Percentiles rank a stretch among this genome's conserved stretches.
Evolutionary conservation across 30 jellyfish, hydroid and myxozoan species (phyloP).

Genomic region (Hydra vulgaris): DNA sequence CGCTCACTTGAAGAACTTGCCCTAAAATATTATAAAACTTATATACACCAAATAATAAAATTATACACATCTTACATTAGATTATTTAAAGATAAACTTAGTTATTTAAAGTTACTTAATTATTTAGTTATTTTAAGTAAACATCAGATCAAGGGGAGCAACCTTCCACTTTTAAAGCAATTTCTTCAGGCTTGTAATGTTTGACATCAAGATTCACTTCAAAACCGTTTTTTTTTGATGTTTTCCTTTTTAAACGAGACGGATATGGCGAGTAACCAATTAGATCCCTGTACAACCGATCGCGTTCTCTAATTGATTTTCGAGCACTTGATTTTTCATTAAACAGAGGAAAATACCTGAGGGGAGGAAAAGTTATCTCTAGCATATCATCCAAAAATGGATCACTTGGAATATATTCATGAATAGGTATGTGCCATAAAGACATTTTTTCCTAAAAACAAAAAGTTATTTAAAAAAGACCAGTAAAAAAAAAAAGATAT

Average conservation of each 20-base stretch:
- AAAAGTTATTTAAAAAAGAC: too few relatives aligned
- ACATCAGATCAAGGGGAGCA: too few relatives aligned
- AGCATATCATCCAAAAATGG: conserved; percentile 22
- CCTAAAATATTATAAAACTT: too few relatives aligned
- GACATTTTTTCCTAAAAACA: too few relatives aligned
- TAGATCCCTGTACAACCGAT: conserved; percentile 15
- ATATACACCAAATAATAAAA: too few relatives aligned
- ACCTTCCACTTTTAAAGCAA: conserved; percentile 42
- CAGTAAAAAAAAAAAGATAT: too few relatives aligned
- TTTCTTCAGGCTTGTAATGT: conserved; percentile 41
- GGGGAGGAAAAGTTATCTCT: conserved; percentile 37
- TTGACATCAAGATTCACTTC: conserved; percentile 23
- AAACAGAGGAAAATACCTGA: conserved; percentile 15
- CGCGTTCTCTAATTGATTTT: conserved; percentile 6
- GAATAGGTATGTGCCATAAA: conserved; percentile 4
- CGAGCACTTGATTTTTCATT: neutral
- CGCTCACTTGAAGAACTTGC: conserved; percentile 23
- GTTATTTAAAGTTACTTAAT: too few relatives aligned
- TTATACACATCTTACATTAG: too few relatives aligned
- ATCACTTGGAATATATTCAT: neutral
- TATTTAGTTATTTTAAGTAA: too few relatives aligned
- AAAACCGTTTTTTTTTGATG: neutral
- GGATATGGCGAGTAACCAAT: conserved; percentile 25
- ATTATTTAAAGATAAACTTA: too few relatives aligned
- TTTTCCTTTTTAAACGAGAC: neutral